phyloP scores from a whole-genome alignment of 2,113 vertebrate species.

The Ochotona princeps region DNA sequence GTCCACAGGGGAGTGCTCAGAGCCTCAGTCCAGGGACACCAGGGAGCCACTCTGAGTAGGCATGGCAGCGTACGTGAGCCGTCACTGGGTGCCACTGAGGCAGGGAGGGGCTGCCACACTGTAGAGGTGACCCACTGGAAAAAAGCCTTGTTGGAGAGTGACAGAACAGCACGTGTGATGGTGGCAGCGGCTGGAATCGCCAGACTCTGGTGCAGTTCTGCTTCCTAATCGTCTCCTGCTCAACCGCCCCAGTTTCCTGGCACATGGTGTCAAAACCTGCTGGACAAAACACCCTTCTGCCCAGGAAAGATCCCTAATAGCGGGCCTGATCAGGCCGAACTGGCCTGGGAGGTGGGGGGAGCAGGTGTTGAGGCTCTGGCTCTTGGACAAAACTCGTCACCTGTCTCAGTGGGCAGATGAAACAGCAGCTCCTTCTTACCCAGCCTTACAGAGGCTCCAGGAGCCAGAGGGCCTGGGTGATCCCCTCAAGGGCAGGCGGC shows the following conservation, averaged over 20 bases:
- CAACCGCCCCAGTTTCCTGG: not conserved
- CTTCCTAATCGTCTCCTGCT: not conserved
- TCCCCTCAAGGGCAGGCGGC: not conserved
- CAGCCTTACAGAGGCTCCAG: not conserved
- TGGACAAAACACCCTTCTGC: not conserved
- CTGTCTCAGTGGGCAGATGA: not conserved
- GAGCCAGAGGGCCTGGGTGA: not conserved
- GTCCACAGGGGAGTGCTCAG: not conserved
- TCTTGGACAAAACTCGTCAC: not conserved
- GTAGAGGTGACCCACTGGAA: no score
- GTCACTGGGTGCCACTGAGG: not conserved
- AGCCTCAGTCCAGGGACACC: not conserved
- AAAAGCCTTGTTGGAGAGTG: not conserved
- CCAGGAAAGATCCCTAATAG: not conserved
- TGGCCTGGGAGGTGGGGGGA: not conserved
- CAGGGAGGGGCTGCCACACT: accelerated
- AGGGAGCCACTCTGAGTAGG: not conserved
- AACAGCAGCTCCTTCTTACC: not conserved
- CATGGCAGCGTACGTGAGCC: accelerated
- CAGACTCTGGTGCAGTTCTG: not conserved
- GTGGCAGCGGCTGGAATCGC: no score
- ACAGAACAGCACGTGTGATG: not conserved
- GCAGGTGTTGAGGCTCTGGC: no score
- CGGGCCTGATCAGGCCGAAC: not conserved
- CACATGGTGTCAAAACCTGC: not conserved